These are phyloP conservation scores for Drosophila neotestacea DNA, from an alignment of 2,888 invertebrate genomes.

Conservation along the genomic window DNA sequence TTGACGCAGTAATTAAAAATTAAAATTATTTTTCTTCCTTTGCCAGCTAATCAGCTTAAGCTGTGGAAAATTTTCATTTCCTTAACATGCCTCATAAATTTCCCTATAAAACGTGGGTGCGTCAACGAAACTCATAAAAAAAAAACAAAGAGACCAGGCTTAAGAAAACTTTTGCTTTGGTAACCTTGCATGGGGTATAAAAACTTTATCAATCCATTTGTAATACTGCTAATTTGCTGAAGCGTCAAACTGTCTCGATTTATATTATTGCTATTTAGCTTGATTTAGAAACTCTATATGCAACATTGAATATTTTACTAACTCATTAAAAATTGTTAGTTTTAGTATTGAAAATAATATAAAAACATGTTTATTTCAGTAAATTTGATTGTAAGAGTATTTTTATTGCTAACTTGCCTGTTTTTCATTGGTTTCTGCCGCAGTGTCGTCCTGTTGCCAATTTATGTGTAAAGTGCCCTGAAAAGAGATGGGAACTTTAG, in stretches of 20 bases:
- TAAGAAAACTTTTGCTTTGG: slow-evolving; percentile 23
- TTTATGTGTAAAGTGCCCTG: slow-evolving; percentile 65
- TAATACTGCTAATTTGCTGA: neutral
- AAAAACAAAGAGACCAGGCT: slow-evolving; percentile 43
- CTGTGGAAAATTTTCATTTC: slow-evolving; percentile 59
- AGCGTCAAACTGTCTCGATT: neutral
- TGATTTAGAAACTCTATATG: no score
- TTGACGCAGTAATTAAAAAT: slow-evolving; percentile 74
- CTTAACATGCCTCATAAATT: slow-evolving; percentile 74
- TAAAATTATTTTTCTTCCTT: slow-evolving; percentile 28
- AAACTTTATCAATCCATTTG: slow-evolving; percentile 10
- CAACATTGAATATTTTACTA: no score
- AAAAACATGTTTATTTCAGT: neutral
- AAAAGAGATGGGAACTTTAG: neutral
- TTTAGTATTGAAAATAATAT: no score
- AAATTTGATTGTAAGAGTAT: slow-evolving; percentile 20
- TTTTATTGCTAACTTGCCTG: neutral
- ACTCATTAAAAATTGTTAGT: no score
- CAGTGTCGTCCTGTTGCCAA: slow-evolving; percentile 60
- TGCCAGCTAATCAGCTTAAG: slow-evolving; percentile 68
- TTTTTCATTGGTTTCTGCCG: slow-evolving; percentile 35
- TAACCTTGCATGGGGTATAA: slow-evolving; percentile 6
- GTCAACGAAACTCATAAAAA: slow-evolving; percentile 52
- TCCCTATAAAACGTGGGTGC: slow-evolving; percentile 47
- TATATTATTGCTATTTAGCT: neutral